phyloP scores from a whole-genome alignment of 2,888 invertebrate species.

The Pecten maximus region DNA sequence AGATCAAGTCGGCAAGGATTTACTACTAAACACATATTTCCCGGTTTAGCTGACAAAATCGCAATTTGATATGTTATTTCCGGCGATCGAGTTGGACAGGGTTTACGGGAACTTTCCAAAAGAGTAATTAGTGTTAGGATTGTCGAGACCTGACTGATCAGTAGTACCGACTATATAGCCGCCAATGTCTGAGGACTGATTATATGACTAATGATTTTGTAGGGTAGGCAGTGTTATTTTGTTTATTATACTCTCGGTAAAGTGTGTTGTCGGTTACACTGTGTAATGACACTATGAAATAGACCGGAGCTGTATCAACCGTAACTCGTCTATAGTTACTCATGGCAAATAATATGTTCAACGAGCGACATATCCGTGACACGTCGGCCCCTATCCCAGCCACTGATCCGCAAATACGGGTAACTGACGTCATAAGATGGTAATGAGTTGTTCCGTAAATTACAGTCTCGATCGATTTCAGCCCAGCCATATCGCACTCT shows the following conservation, averaged over 20 bases:
- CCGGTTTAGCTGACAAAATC: background rate
- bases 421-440: background rate
- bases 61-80: slow-evolving; percentile 18
- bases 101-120: background rate
- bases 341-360: too few relatives aligned
- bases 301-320: too few relatives aligned
- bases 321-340: too few relatives aligned
- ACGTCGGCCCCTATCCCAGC: background rate
- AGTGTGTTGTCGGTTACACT: too few relatives aligned
- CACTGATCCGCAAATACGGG: background rate
- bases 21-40: background rate
- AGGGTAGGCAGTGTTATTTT: too few relatives aligned
- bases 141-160: background rate
- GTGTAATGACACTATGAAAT: too few relatives aligned
- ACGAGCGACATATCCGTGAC: background rate
- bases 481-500: background rate
- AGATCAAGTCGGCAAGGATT: background rate
- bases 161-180: too few relatives aligned
- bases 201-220: too few relatives aligned
- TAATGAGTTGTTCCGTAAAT: background rate
- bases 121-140: background rate
- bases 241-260: too few relatives aligned
- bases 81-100: background rate
- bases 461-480: background rate
- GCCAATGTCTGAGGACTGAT: too few relatives aligned